Evolutionary conservation across 2,797 vertebrate species (phyloP).

Genomic region (Mus spretus): DNA sequence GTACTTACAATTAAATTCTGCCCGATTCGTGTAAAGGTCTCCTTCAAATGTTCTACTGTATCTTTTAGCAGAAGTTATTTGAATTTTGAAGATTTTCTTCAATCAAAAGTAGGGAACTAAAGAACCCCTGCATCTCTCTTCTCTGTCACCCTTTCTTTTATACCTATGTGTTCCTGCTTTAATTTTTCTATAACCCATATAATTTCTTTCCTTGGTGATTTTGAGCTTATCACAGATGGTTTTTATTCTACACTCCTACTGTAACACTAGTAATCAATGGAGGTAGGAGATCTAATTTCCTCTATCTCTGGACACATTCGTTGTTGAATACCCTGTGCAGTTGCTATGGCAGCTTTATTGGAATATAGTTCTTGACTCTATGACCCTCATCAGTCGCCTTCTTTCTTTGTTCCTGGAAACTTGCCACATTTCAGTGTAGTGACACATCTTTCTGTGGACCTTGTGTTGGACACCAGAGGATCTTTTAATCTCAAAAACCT

Average conservation of each 20-base stretch:
- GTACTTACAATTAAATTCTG: neutral
- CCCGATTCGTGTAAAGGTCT: neutral
- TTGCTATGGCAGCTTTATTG: neutral
- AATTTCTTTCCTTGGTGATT: neutral
- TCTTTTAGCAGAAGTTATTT: neutral
- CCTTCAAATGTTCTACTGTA: neutral
- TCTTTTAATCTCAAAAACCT: neutral
- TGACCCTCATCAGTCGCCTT: neutral
- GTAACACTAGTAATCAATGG: neutral
- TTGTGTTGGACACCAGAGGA: neutral
- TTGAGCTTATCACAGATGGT: neutral
- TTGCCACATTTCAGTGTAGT: neutral
- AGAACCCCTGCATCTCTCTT: rapidly evolving
- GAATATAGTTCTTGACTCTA: neutral
- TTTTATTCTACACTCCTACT: neutral
- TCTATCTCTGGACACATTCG: neutral
- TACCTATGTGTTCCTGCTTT: neutral
- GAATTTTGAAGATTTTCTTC: neutral
- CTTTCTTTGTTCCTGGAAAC: neutral
- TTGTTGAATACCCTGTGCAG: neutral
- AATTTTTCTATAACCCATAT: neutral
- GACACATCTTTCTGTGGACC: neutral
- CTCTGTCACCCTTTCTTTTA: neutral
- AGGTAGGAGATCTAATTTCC: neutral
- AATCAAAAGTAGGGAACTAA: neutral